These are phyloP conservation scores for Leiothrix lutea DNA, from an alignment of 2,113 vertebrate species.

Conservation along the genomic window DNA sequence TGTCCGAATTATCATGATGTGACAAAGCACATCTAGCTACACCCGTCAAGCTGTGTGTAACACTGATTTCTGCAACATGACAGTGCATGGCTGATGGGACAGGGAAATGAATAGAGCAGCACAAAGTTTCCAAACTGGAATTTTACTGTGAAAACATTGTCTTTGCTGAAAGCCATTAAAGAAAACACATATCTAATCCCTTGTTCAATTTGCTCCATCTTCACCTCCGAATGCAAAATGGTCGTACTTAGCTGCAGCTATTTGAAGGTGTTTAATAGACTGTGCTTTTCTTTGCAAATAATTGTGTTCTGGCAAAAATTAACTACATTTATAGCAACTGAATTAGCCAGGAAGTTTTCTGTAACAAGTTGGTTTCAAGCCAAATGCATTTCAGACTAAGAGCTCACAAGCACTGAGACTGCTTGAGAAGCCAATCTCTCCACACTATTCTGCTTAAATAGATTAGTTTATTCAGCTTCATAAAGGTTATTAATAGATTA, in stretches of 20 bases:
- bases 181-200: not conserved
- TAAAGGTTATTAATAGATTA: constrained; percentile 18
- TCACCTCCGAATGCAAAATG: not conserved
- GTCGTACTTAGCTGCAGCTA: not conserved
- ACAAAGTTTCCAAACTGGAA: not conserved
- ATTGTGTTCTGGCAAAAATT: not conserved
- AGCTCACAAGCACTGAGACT: not conserved
- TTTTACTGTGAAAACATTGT: not conserved
- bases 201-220: not conserved
- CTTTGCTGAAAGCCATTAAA: not conserved
- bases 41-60: not conserved
- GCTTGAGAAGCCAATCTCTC: not conserved
- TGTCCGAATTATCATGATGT: not conserved
- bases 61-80: not conserved
- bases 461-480: constrained; percentile 16
- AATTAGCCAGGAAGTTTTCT: constrained; percentile 29
- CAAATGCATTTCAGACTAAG: constrained; percentile 28
- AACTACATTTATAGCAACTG: not conserved
- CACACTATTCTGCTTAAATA: not conserved
- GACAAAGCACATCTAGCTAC: not conserved
- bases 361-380: constrained; percentile 13
- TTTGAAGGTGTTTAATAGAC: constrained; percentile 9
- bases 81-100: not conserved
- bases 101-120: not conserved
- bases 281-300: constrained; percentile 11